Evolutionary conservation across 2,888 invertebrate genomes (phyloP).

Genomic region (Drosophila pseudotakahashii): DNA sequence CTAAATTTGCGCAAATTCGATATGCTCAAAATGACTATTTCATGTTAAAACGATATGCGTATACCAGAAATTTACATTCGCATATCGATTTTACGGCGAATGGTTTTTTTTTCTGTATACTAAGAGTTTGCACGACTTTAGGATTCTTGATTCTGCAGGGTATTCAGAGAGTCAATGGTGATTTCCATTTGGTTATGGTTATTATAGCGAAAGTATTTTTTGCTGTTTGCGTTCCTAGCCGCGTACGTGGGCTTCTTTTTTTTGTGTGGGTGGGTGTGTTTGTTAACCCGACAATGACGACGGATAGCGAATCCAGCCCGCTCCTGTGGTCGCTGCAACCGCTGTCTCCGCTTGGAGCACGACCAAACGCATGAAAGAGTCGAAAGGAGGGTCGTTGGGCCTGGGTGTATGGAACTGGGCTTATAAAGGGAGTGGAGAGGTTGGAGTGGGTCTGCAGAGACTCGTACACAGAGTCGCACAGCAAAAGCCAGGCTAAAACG

Average conservation of each 20-base stretch:
- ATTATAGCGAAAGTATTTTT: slow-evolving; percentile 53
- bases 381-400: slow-evolving; percentile 8
- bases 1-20: too few relatives aligned
- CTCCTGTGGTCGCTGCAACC: slow-evolving; percentile 46
- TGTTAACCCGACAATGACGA: slow-evolving; percentile 44
- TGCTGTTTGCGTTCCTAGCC: slow-evolving; percentile 28
- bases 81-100: too few relatives aligned
- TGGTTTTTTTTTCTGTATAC: too few relatives aligned
- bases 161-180: slow-evolving; percentile 4
- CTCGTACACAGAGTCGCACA: slow-evolving; percentile 19
- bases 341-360: slow-evolving; percentile 51
- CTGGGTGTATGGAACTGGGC: not conserved
- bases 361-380: slow-evolving; percentile 54
- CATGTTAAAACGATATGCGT: too few relatives aligned
- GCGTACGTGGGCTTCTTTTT: not conserved
- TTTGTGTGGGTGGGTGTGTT: slow-evolving; percentile 26
- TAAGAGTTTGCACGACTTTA: not conserved
- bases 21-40: too few relatives aligned
- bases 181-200: slow-evolving; percentile 27
- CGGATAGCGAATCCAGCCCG: slow-evolving; percentile 25
- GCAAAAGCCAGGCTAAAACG: slow-evolving; percentile 43
- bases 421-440: not conserved
- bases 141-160: slow-evolving; percentile 12
- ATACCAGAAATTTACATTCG: too few relatives aligned
- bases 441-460: slow-evolving; percentile 1